Base-by-base conservation (phyloP, 2,888 invertebrate genomes). In the Drosophila prostipennis region DNA sequence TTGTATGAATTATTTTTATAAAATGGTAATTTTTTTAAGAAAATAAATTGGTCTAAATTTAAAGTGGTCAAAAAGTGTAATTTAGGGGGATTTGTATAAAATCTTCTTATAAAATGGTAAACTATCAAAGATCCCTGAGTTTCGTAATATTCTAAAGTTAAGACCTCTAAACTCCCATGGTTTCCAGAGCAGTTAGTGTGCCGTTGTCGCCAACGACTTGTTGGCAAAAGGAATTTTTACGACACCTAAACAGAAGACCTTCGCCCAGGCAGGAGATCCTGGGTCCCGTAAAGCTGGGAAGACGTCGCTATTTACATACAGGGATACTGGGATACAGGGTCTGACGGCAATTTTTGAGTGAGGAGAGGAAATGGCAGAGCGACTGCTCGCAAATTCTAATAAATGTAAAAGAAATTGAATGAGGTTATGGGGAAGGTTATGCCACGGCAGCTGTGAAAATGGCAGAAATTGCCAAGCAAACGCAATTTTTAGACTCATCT, bases 341-440 rank as follows among this genome's bases (percentile, higher is more conserved):
- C 74, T 70, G 81, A 57, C 45, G 58, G 70, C 74, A 72, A 80
- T 76, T 77, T 80, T 56, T 64, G 55, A 45, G 32, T 32, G 45
- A 48, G 23, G 34, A n/a, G 52, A 19, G 23, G 37, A 23, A 32
- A 10, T 19, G 40, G 55, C 26, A 19, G 37, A 46, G 49, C 7
- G 72, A 67, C 78, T 68, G 61, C 72, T 60, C 77, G 74, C 81
- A 84, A 82, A 83, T 83, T 83, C 82, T 83, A 83, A 83, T 83
- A 84, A 84, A 83, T 83, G 80, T 83, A 72, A 80, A 83, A 83
- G 84, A 83, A 83, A 83, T 83, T 83, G 84, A 84, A 83, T 83
- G 74, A 83, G 84, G 82, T 80, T 73, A 60, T 73, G 72, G 72
- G 48, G 52, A 52, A 71, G 72, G 72, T 71, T 83, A 81, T 78